Conservation (phyloP, 2,113 vertebrate species). For the Bubo bubo region DNA sequence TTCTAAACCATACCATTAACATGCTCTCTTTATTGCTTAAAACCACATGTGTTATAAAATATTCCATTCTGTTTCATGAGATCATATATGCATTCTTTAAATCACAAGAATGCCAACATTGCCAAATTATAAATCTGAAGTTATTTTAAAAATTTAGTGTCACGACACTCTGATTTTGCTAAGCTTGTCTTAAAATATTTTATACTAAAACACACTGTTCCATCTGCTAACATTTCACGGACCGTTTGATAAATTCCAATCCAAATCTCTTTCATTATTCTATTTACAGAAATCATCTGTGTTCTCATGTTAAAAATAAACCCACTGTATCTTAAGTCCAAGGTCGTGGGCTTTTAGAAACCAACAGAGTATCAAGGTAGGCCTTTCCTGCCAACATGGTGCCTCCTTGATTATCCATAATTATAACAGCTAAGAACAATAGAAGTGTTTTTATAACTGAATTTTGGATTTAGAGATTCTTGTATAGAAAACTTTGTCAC, state of each 20-base stretch:
- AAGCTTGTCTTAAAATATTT: neutral
- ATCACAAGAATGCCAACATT: neutral
- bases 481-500: neutral
- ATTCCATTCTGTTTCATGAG: neutral
- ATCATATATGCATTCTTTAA: neutral
- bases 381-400: neutral
- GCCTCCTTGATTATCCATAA: neutral
- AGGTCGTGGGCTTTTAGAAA: neutral
- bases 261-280: neutral
- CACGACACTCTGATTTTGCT: neutral
- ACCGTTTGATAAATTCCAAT: neutral
- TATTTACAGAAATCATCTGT: neutral
- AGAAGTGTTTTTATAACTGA: neutral
- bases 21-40: neutral
- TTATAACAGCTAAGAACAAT: neutral
- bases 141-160: neutral
- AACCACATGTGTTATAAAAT: neutral
- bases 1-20: neutral
- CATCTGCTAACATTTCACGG: neutral
- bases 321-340: neutral
- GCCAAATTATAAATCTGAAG: neutral
- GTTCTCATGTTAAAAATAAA: neutral
- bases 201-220: neutral
- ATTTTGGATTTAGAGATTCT: neutral
- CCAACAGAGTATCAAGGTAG: neutral